Evolutionary conservation across 2,113 vertebrate genomes (phyloP).

Genomic region (Lanius ludovicianus): DNA sequence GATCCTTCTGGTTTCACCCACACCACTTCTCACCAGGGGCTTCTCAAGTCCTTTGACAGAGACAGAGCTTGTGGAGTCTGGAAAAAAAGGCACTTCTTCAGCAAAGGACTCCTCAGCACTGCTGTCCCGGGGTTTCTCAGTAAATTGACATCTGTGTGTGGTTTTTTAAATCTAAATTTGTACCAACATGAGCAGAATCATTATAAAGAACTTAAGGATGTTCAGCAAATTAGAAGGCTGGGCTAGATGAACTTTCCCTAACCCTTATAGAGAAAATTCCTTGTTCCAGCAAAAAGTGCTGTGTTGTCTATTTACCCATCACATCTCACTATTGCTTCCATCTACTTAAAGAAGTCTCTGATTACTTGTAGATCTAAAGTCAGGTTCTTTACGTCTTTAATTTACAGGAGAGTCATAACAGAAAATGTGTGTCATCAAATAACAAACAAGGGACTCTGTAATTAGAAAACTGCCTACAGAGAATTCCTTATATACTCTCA

Average conservation of each 20-base stretch:
- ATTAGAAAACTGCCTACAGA: slow-evolving; percentile 14
- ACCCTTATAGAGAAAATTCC: neutral
- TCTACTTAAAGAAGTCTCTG: neutral
- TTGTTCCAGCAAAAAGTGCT: neutral
- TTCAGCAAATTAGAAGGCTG: neutral
- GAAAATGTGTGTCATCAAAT: neutral
- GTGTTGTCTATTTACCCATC: neutral
- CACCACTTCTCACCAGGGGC: neutral
- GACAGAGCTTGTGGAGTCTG: neutral
- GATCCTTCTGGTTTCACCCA: neutral
- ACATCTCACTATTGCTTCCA: neutral
- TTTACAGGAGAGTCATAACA: neutral
- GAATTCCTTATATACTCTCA: neutral
- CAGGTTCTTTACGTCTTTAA: neutral
- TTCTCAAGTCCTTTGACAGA: neutral
- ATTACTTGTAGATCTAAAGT: neutral
- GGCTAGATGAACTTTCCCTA: neutral
- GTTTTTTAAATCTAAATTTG: neutral
- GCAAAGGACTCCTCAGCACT: neutral
- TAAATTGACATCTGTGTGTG: neutral
- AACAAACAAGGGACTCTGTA: slow-evolving; percentile 20
- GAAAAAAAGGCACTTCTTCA: neutral
- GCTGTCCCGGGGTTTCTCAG: neutral
- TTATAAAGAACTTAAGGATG: neutral
- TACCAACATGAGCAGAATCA: neutral